Evolutionary conservation across 2,113 vertebrate species (phyloP).

Genomic region (Campylomormyrus tamandua): DNA sequence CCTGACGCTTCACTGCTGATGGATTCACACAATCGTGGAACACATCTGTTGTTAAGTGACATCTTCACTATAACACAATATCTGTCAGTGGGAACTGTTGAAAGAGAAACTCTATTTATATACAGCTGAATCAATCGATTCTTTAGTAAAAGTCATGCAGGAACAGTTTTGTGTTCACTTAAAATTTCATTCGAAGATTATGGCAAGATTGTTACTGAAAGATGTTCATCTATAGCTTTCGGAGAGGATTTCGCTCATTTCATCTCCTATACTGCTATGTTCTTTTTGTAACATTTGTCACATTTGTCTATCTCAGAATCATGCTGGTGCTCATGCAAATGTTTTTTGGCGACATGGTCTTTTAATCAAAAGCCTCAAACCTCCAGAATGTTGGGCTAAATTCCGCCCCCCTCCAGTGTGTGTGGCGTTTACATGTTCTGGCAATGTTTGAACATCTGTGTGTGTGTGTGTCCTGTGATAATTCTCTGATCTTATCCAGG

Average conservation of each 20-base stretch:
- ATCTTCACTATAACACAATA: not conserved
- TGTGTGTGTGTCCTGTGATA: not conserved
- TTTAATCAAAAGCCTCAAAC: not conserved
- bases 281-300: not conserved
- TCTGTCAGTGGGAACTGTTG: not conserved
- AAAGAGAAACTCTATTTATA: not conserved
- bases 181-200: not conserved
- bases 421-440: not conserved
- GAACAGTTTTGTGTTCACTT: not conserved
- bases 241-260: not conserved
- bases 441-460: not conserved
- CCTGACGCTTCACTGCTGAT: not conserved
- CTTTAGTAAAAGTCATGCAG: not conserved
- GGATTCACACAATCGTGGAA: not conserved
- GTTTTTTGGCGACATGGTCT: not conserved
- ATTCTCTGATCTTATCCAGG: not conserved
- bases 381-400: not conserved
- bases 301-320: not conserved
- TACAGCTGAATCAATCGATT: not conserved
- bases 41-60: not conserved
- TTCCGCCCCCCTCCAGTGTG: not conserved
- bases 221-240: not conserved
- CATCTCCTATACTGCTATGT: not conserved
- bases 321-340: not conserved
- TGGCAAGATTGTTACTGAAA: not conserved